Evolutionary conservation across 2,113 vertebrate species (phyloP).

Genomic region (Panthera leo): DNA sequence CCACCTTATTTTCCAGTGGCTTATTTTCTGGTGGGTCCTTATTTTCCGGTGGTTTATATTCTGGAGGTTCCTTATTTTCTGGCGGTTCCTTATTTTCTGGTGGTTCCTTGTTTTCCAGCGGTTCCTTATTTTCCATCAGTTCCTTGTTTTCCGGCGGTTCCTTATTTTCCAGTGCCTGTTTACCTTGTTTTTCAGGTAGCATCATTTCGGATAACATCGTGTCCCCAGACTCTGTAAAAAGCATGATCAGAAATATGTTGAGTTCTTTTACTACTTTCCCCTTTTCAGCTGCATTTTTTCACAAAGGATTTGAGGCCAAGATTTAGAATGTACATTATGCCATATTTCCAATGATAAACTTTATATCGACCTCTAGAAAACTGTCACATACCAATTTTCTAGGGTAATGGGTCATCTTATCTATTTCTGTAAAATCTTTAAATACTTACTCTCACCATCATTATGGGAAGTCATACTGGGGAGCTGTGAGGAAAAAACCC

Average conservation of each 20-base stretch:
- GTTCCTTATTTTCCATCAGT: neutral
- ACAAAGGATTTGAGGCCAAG: neutral
- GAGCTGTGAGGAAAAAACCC: neutral
- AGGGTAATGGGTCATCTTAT: neutral
- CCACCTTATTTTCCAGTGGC: neutral
- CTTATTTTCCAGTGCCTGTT: neutral
- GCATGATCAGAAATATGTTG: neutral
- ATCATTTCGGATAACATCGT: too few species aligned
- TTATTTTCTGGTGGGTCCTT: neutral
- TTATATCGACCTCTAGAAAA: neutral
- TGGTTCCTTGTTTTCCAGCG: neutral
- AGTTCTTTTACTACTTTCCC: neutral
- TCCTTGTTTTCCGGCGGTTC: neutral
- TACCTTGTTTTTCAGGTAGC: neutral
- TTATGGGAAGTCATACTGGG: neutral
- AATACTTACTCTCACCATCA: constrained; percentile 49
- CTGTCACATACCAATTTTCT: neutral
- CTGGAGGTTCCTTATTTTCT: neutral
- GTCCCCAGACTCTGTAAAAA: neutral
- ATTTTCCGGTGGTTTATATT: neutral
- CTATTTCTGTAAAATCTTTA: neutral
- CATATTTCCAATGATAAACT: neutral
- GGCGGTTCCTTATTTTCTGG: neutral
- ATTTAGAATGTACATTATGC: constrained; percentile 13
- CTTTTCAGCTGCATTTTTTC: neutral